Percentiles rank a stretch among this genome's conserved stretches.
phyloP scores from a whole-genome alignment of 2,113 vertebrate species.

The Pimephales promelas region DNA sequence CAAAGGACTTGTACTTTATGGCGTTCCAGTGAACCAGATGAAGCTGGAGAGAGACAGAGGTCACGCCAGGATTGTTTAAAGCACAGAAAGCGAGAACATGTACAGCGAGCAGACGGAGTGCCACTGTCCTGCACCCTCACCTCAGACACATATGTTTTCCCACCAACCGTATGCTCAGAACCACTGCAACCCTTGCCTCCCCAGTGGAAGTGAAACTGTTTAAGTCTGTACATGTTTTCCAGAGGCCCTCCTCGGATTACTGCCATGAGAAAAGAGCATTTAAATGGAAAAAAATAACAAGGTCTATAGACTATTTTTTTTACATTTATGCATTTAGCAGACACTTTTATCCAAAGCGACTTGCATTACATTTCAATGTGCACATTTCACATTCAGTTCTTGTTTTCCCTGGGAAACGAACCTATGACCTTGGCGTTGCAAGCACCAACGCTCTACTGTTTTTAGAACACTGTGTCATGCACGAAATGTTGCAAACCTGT shows the following conservation, averaged over 20 bases:
- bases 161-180: slow-evolving; percentile 90
- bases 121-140: slow-evolving; percentile 66
- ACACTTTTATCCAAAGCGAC: too few species aligned
- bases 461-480: background rate
- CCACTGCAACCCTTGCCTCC: slow-evolving; percentile 84
- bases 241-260: slow-evolving; percentile 89
- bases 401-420: too few species aligned
- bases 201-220: slow-evolving; percentile 98
- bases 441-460: background rate
- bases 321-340: too few species aligned
- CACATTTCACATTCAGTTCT: too few species aligned
- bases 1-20: slow-evolving; percentile 86
- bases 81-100: too few species aligned
- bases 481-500: background rate
- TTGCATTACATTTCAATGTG: too few species aligned
- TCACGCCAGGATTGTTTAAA: background rate
- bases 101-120: background rate
- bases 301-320: background rate
- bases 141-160: slow-evolving; percentile 88
- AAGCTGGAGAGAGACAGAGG: slow-evolving; percentile 74
- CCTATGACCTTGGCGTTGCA: too few species aligned
- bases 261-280: slow-evolving; percentile 61
- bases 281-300: background rate
- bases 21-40: slow-evolving; percentile 98
- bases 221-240: slow-evolving; percentile 87